Evolutionary conservation across 2,113 vertebrate genomes (phyloP).

Genomic region (Odontesthes bonariensis): DNA sequence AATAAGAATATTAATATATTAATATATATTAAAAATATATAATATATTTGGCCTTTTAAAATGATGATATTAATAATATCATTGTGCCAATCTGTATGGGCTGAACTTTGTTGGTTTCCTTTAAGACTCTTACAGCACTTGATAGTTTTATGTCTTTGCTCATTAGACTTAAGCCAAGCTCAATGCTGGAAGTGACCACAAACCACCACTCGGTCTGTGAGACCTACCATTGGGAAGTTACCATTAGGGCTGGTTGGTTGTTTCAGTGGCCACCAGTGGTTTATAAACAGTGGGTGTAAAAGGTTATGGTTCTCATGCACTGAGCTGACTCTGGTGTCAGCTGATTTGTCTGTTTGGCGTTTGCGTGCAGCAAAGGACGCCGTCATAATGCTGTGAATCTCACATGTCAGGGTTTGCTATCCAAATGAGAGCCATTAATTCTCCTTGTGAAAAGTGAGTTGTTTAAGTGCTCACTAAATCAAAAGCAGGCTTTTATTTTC

Average conservation of each 20-base stretch:
- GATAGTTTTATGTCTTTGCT: slow-evolving; percentile 28
- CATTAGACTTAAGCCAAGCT: slow-evolving; percentile 26
- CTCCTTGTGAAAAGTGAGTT: slow-evolving; percentile 66
- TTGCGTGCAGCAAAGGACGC: slow-evolving; percentile 39
- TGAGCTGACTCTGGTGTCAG: slow-evolving; percentile 40
- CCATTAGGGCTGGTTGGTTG: slow-evolving; percentile 1
- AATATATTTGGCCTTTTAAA: too few species aligned
- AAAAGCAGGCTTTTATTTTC: slow-evolving; percentile 70
- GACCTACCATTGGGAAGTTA: slow-evolving; percentile 22
- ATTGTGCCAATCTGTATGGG: too few species aligned
- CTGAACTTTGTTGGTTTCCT: not conserved
- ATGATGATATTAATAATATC: too few species aligned
- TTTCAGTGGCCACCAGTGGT: slow-evolving; percentile 26
- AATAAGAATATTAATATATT: too few species aligned
- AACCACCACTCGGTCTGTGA: slow-evolving; percentile 24
- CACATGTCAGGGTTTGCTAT: slow-evolving; percentile 36
- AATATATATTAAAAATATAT: too few species aligned
- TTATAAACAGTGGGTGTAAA: slow-evolving; percentile 31
- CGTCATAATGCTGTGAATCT: slow-evolving; percentile 44
- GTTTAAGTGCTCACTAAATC: slow-evolving; percentile 71
- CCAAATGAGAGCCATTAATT: slow-evolving; percentile 67
- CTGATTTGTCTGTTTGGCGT: slow-evolving; percentile 44
- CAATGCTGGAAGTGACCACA: slow-evolving; percentile 45
- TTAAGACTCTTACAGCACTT: slow-evolving; percentile 9
- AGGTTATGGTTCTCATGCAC: slow-evolving; percentile 21